Base-by-base conservation (phyloP, 2,888 invertebrate genomes). In the Drosophila percnosoma region DNA sequence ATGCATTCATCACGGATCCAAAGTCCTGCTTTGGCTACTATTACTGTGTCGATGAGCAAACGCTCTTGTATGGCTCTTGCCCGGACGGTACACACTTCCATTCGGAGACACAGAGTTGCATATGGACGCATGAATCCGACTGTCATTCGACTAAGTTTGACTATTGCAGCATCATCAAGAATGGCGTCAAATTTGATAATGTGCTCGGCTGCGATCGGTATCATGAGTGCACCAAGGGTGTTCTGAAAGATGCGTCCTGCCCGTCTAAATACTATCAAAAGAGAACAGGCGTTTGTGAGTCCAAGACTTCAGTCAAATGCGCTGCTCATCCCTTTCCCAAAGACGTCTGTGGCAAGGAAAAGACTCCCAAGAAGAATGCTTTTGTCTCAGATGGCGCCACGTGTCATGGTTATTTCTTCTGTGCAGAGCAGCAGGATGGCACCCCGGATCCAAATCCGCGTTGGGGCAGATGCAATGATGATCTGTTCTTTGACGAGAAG, bases 331-430 rank as follows among this genome's bases (percentile, higher is more conserved):
- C 83, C 0, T 6, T 66, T 34, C 88, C 82, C 18, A 33, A 13
- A 0, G 52, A 79, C 52, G 77, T 83, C 1, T 91, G 90, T 13
- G 90, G 90, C 49, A 89, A 78, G 0, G 59, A 0, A 0, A 79
- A 69, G 52, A 67, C 10, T 0, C 83, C 85, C 6, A 49, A 42
- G 5, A 72, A 52, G 7, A 78, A 89, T 42, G 69, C 18, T 11
- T 70, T 61, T n/a, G 89, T 91, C 3, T 0, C 63, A 0, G 83
- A 82, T 57, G 65, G 31, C 0, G 85, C 76, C 34, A 84, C 85
- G 15, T 92, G 92, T 40, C 82, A 88, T 0, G 92, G 92, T 0
- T 87, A 80, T 31, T 92, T 91, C 67, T 90, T 54, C 36, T 92
- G 92, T 36, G 70, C 61, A 24, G 34, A 40, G 5, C 66, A 60